phyloP scores from a whole-genome alignment of 30 jellyfish, hydroid and myxozoan species.

The Aurelia sp. region DNA sequence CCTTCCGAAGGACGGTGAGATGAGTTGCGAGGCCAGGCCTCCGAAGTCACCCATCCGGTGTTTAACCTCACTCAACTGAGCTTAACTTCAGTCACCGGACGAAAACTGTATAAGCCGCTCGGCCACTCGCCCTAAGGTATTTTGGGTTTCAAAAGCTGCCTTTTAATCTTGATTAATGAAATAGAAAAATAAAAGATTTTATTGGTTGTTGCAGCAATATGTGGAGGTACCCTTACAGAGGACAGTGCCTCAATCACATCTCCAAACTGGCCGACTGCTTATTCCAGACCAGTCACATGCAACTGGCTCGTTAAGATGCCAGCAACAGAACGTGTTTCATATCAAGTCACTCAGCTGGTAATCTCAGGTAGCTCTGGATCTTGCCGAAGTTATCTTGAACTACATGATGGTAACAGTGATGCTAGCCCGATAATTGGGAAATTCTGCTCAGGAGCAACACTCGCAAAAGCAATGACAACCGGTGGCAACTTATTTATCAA shows the following conservation, averaged over 20 bases:
- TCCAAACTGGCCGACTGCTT: conserved; percentile 73
- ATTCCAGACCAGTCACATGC: conserved; percentile 34
- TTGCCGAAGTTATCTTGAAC: conserved; percentile 48
- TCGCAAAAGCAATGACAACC: conserved; percentile 38
- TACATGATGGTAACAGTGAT: conserved; percentile 56
- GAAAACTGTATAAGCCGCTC: no score
- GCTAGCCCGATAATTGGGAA: conserved; percentile 66
- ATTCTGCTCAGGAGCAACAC: conserved; percentile 44
- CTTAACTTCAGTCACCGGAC: no score
- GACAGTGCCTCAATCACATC: conserved; percentile 64
- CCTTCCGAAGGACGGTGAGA: no score
- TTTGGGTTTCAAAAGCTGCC: no score
- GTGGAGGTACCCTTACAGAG: conserved; percentile 71
- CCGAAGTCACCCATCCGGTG: no score
- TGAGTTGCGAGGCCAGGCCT: no score
- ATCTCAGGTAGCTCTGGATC: conserved; percentile 29
- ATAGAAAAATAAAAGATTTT: neutral
- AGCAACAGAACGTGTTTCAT: conserved; percentile 37
- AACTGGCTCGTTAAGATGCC: conserved; percentile 70
- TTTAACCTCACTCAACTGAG: no score
- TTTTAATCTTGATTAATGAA: no score
- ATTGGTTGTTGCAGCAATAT: conserved; percentile 7
- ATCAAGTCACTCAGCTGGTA: conserved; percentile 30
- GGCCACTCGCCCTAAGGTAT: no score
- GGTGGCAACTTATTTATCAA: conserved; percentile 43